A percentile compares a stretch with the other conserved stretches of the same genome.
Evolutionary conservation across 2,888 invertebrate genomes (phyloP).

Genomic region (Thecocarcelia acutangulata): DNA sequence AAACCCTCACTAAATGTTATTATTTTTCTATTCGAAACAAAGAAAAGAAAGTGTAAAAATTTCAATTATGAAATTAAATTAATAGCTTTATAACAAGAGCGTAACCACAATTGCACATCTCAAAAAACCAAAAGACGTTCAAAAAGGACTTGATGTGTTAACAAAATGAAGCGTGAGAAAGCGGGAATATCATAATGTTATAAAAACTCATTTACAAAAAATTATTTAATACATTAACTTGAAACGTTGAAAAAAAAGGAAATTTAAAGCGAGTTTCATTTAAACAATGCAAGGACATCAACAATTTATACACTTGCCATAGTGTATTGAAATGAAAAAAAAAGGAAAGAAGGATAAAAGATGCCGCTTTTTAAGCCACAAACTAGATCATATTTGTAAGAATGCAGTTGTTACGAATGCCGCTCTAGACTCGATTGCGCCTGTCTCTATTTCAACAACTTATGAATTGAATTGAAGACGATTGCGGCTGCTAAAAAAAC

Average conservation of each 20-base stretch:
- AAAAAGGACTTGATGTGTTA: not conserved
- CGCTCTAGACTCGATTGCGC: slow-evolving; percentile 62
- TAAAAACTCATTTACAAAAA: slow-evolving; percentile 47
- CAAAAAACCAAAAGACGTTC: slow-evolving; percentile 36
- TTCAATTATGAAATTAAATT: slow-evolving; percentile 70
- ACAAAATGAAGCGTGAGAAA: slow-evolving; percentile 64
- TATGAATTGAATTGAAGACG: slow-evolving; percentile 22
- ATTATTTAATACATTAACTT: slow-evolving; percentile 16
- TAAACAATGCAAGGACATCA: slow-evolving; percentile 42
- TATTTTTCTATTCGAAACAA: not conserved
- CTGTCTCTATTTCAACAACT: not conserved
- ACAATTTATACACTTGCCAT: slow-evolving; percentile 54
- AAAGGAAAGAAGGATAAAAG: slow-evolving; percentile 25
- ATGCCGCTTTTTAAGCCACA: slow-evolving; percentile 37
- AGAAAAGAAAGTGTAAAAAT: slow-evolving; percentile 68
- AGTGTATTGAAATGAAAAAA: not conserved
- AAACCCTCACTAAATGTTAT: no score
- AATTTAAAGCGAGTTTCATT: slow-evolving; percentile 7
- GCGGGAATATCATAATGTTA: slow-evolving; percentile 61
- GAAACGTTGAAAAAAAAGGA: not conserved
- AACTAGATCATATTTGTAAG: slow-evolving; percentile 54
- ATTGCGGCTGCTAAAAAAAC: slow-evolving; percentile 10
- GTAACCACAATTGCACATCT: slow-evolving; percentile 66
- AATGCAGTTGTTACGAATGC: not conserved
- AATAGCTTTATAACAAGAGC: slow-evolving; percentile 75